Evolutionary conservation across 2,888 invertebrate genomes (phyloP), one percentile per base, ranked within the genome.

Genomic region (Balanococcus diminutus): DNA sequence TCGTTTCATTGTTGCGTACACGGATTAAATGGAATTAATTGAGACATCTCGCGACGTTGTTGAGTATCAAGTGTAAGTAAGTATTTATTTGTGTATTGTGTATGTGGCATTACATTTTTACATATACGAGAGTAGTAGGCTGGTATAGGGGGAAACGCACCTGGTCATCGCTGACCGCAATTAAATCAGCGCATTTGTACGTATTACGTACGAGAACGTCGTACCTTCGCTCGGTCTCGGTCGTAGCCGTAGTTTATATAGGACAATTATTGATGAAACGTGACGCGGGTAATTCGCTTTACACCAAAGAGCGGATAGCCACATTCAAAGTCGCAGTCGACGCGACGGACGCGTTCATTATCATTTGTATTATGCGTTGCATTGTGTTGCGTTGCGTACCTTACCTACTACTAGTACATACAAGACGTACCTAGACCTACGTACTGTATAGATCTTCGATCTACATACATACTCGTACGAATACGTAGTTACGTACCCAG

Each of bases 241-340:
- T 14, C 14, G 42, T 16, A 42, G 19, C 19, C 22, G 9, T 56
- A 56, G 19, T 8, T 16, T 82, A 82, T 82, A 51, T 82, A 82
- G 82, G 82, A 82, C 82, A 31, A 56, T 22, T 8, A 81, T 81
- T 82, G 46, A 82, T 46, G 82, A 82, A 82, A 82, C 82, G 82
- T 82, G 82, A 82, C 25, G 82, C 25, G 82, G 82, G 46, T 82
- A 82, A 51, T 46, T 46, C 46, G 51, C 39, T 22, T 82, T 46
- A 16, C 25, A 51, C 31, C n/a, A 32, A n/a, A 9, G 9, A 11
- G 82, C 25, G 16, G 42, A 42, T 16, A 42, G 42, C 16, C 42
- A 1, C 36, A 36, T 3, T 36, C 36, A 8, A 36, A 42, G 42
- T 42, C 42, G 16, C 36, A 36, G 36, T 36, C 36, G 36, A 36